Conservation (phyloP, 2,888 invertebrate species). For the Conus canariensis region DNA sequence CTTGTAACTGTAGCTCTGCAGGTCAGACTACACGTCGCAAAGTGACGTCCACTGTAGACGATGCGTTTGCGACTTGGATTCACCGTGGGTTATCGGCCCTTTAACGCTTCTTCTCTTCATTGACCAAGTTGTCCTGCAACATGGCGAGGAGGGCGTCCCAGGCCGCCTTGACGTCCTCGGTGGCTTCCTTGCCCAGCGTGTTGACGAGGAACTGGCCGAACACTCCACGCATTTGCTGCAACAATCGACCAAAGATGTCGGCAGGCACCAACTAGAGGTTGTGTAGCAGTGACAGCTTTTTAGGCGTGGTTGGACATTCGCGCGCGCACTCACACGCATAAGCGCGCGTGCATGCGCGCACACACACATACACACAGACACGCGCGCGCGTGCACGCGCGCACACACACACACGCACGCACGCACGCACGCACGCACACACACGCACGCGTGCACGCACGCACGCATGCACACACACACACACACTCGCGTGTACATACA, state of each 20-base stretch:
- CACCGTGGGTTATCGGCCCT: no score
- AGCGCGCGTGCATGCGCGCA: neutral
- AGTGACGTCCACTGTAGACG: no score
- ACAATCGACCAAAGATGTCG: neutral
- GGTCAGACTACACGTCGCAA: no score
- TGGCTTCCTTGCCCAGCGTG: constrained; percentile 15
- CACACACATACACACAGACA: neutral
- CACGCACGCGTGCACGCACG: neutral
- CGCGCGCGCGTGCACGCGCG: neutral
- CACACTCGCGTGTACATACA: no score
- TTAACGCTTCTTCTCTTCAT: constrained; percentile 36
- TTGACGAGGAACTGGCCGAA: constrained; percentile 33
- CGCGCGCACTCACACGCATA: neutral
- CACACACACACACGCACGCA: no score
- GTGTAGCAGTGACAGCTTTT: no score
- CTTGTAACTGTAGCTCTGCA: no score
- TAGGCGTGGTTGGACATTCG: no score
- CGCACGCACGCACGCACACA: constrained; percentile 3
- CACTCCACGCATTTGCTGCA: constrained; percentile 37
- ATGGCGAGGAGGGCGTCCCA: constrained; percentile 31
- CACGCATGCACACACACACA: no score
- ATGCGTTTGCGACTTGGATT: no score
- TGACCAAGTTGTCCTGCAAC: constrained; percentile 30
- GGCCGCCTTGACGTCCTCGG: constrained; percentile 30
- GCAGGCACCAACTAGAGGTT: neutral